Percentiles rank a stretch among this genome's conserved stretches.
Conservation (phyloP, 2,888 invertebrate genomes). For the Andrena trimmerana region DNA sequence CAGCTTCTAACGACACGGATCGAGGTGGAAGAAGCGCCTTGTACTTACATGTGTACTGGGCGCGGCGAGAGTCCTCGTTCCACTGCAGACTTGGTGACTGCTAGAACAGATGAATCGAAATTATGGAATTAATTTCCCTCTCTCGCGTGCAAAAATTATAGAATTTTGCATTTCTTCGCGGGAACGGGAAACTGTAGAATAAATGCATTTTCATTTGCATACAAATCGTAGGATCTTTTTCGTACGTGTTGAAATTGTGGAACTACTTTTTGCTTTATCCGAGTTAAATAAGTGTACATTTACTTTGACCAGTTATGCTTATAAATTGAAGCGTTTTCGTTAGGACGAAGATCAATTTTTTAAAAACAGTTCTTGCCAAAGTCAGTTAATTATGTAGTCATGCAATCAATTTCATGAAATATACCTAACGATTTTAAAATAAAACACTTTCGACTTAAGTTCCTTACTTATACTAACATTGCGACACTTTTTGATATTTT, state of each 20-base stretch:
- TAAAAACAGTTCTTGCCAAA: too few species aligned
- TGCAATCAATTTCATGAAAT: too few species aligned
- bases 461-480: background rate
- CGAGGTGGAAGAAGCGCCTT: constrained; percentile 4
- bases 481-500: too few species aligned
- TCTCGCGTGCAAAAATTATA: background rate
- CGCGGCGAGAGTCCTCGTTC: constrained; percentile 18
- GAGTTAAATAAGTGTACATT: too few species aligned
- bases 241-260: too few species aligned
- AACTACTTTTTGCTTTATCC: too few species aligned
- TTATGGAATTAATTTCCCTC: background rate
- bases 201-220: background rate
- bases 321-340: too few species aligned
- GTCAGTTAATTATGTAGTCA: too few species aligned
- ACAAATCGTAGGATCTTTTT: too few species aligned
- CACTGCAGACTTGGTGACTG: background rate
- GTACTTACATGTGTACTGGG: constrained; percentile 37
- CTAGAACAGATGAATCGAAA: constrained; percentile 2
- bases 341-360: too few species aligned
- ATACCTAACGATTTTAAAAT: too few species aligned
- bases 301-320: too few species aligned
- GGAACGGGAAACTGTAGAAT: background rate
- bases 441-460: background rate
- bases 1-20: constrained; percentile 5
- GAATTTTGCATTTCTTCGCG: background rate